Evolutionary conservation across 2,888 invertebrate genomes (phyloP).

Genomic region (Dorcus parallelipipedus): DNA sequence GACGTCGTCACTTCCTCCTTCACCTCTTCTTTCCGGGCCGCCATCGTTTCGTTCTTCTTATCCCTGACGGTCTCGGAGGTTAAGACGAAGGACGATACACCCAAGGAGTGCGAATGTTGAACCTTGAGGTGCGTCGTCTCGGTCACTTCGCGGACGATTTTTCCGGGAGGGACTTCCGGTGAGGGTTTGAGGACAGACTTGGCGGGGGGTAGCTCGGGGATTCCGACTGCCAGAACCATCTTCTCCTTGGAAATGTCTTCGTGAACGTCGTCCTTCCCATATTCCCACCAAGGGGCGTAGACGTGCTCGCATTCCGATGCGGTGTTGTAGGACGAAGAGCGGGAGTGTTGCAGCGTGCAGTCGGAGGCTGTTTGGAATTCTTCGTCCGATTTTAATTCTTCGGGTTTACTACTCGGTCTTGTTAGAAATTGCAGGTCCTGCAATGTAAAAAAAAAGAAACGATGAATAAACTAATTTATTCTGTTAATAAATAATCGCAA

Average conservation of each 20-base stretch:
- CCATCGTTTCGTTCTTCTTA: slow-evolving; percentile 32
- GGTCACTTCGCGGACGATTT: slow-evolving; percentile 52
- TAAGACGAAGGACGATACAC: slow-evolving; percentile 54
- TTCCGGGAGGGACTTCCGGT: slow-evolving; percentile 48
- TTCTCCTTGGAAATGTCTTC: slow-evolving; percentile 45
- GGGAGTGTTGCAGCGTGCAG: slow-evolving; percentile 63
- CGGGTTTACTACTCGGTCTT: slow-evolving; percentile 35
- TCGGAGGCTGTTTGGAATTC: slow-evolving; percentile 69
- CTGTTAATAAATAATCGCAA: no score
- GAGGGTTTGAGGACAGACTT: slow-evolving; percentile 43
- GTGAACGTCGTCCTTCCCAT: slow-evolving; percentile 48
- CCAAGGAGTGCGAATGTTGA: slow-evolving; percentile 52
- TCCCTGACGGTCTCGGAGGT: slow-evolving; percentile 52
- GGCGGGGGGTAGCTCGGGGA: slow-evolving; percentile 44
- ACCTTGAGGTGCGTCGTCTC: slow-evolving; percentile 53
- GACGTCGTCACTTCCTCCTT: slow-evolving; percentile 6
- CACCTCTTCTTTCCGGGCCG: slow-evolving; percentile 24
- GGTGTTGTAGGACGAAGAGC: slow-evolving; percentile 67
- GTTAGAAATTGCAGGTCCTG: slow-evolving; percentile 33
- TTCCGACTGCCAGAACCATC: slow-evolving; percentile 48
- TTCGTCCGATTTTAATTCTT: slow-evolving; percentile 57
- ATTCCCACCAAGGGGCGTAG: slow-evolving; percentile 56
- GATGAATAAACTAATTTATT: no score
- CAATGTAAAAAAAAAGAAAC: neutral
- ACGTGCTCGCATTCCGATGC: slow-evolving; percentile 62